These are phyloP conservation scores for Platichthys flesus DNA, from an alignment of 2,113 vertebrate genomes.

Conservation along the genomic window DNA sequence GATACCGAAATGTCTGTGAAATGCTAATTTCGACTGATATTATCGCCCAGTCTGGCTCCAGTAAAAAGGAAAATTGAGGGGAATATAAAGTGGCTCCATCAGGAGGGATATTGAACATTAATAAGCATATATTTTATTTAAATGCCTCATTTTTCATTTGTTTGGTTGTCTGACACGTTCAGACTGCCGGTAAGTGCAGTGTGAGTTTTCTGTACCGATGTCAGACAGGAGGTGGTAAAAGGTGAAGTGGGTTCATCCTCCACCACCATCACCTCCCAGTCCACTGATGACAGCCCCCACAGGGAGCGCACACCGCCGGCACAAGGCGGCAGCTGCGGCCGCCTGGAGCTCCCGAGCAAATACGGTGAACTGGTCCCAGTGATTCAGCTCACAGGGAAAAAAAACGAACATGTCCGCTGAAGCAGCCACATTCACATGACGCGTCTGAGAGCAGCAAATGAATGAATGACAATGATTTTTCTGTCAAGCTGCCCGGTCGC, in stretches of 20 bases:
- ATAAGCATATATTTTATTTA: neutral
- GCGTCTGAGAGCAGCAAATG: neutral
- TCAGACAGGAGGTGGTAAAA: too few relatives aligned
- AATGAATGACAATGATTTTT: neutral
- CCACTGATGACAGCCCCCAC: slow-evolving; percentile 1
- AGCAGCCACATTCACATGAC: neutral
- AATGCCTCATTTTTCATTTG: neutral
- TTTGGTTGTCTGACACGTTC: neutral
- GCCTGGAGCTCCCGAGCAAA: neutral
- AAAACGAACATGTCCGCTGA: neutral
- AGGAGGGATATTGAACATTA: neutral
- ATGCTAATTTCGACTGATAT: too few relatives aligned
- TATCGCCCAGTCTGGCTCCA: too few relatives aligned
- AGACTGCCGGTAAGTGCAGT: too few relatives aligned
- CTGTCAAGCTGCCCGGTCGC: neutral
- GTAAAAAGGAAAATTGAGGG: neutral
- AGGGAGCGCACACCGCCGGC: neutral
- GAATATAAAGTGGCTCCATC: neutral
- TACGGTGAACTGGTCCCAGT: neutral
- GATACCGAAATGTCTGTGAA: too few relatives aligned
- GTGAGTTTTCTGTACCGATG: slow-evolving; percentile 17
- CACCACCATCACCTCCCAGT: slow-evolving; percentile 13
- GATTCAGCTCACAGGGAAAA: neutral
- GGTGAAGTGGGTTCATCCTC: neutral
- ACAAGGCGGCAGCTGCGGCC: neutral